Evolutionary conservation across 2,113 vertebrate species (phyloP).

Genomic region (Hipposideros armiger): DNA sequence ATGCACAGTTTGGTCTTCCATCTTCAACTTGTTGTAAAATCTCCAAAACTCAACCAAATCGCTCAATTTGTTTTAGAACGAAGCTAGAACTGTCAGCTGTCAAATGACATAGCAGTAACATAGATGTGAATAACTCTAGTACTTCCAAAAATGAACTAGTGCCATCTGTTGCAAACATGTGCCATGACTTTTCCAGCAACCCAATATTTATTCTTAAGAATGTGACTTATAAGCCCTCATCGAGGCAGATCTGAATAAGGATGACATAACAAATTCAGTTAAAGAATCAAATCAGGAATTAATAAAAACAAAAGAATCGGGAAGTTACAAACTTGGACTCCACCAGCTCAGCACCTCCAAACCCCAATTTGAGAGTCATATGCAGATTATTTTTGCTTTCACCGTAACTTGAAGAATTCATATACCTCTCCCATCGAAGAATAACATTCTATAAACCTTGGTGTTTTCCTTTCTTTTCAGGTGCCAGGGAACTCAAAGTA

Average conservation of each 20-base stretch:
- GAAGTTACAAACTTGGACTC: neutral
- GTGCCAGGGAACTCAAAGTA: slow-evolving; percentile 7
- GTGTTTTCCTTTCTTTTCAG: neutral
- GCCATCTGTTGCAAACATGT: no score
- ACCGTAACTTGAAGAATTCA: neutral
- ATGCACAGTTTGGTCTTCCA: no score
- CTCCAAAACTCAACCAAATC: no score
- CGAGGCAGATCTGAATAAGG: neutral
- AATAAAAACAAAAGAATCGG: neutral
- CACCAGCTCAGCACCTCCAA: neutral
- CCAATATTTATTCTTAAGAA: neutral
- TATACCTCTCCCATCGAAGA: neutral
- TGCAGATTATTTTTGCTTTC: neutral
- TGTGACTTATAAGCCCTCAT: neutral
- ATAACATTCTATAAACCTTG: neutral
- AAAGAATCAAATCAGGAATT: neutral
- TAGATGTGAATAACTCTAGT: no score
- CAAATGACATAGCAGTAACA: no score
- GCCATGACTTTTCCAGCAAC: no score
- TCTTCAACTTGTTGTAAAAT: no score
- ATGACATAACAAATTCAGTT: neutral
- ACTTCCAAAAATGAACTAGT: no score
- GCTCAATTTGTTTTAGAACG: no score
- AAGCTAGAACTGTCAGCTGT: no score
- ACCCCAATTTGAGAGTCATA: neutral